Evolutionary conservation across 2,888 invertebrate genomes (phyloP).

Genomic region (Netelia melanura): DNA sequence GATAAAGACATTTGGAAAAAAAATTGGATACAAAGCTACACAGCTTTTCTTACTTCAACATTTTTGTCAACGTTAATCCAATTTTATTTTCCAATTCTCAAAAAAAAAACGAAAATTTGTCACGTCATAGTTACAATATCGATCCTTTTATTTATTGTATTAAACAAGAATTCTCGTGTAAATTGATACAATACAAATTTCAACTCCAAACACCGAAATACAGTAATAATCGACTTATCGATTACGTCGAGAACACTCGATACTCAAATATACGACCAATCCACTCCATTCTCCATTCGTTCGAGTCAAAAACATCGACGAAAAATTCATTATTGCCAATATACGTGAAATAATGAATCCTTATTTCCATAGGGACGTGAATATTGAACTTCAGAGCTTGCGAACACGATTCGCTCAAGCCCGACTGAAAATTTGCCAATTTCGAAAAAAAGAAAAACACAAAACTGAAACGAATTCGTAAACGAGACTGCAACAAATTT

Average conservation of each 20-base stretch:
- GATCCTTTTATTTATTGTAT: too few species aligned
- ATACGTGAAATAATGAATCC: neutral
- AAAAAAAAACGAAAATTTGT: too few species aligned
- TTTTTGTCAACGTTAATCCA: neutral
- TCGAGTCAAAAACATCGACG: neutral
- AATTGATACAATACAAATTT: neutral
- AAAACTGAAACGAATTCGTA: too few species aligned
- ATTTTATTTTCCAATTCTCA: neutral
- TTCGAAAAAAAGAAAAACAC: too few species aligned
- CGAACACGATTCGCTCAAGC: too few species aligned
- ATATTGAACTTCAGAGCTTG: too few species aligned
- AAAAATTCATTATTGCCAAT: neutral
- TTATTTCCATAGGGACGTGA: neutral
- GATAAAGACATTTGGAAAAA: neutral
- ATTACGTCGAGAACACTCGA: neutral
- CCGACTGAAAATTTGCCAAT: too few species aligned
- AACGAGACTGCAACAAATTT: too few species aligned
- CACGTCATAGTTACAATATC: too few species aligned
- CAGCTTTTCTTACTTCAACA: neutral
- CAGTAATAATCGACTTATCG: neutral
- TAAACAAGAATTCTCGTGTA: too few species aligned
- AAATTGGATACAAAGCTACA: conserved; percentile 2
- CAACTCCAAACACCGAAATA: neutral
- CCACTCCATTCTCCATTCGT: neutral
- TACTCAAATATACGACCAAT: neutral